Base-by-base conservation (phyloP, 2,113 vertebrate genomes). In the Puffinus mauretanicus region DNA sequence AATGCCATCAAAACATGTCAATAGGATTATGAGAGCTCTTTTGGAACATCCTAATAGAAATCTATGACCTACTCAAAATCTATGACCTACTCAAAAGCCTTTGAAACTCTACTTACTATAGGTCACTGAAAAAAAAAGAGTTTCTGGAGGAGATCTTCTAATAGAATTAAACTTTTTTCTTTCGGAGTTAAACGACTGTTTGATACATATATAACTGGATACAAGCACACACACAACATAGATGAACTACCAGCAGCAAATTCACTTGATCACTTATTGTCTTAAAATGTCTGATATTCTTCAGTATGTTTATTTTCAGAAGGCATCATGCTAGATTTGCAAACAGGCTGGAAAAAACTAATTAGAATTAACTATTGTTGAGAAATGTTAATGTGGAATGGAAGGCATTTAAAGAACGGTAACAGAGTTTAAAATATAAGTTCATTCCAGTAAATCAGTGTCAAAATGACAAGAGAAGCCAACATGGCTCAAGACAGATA, bases 381-480 rank as follows among this genome's bases (percentile, higher is more conserved):
- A 64, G 70, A 94, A 96, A 96, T 67, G 72, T 84, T 96, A 95
- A 96, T 97, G 94, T 84, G 65, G 80, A 93, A 81, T 25, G 57
- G 90, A 62, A 97, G 76, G 51, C 96, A 93, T 94, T 96, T 95
- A 95, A 88, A 82, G 76, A 94, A 92, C 11, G 4, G 60, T 86
- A 90, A 67, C 9, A 27, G 73, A 96, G 55, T 96, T 96, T 96
- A 96, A 92, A 86, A 73, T 86, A 10, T 61, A 94, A 96, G 88
- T 97, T 98, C 96, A 95, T 98, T 97, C 82, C 94, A 96, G 86
- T 94, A 98, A 97, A 97, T 98, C 97, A 98, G 93, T 95, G 88
- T 98, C 97, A 97, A 98, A 97, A 97, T 97, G 97, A 98, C 97
- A 98, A 96, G 93, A 94, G 87, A 86, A 96, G 86, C 90, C 94